These are phyloP conservation scores for Drosophila meridionalis DNA, from an alignment of 2,888 invertebrate species.

Conservation along the genomic window DNA sequence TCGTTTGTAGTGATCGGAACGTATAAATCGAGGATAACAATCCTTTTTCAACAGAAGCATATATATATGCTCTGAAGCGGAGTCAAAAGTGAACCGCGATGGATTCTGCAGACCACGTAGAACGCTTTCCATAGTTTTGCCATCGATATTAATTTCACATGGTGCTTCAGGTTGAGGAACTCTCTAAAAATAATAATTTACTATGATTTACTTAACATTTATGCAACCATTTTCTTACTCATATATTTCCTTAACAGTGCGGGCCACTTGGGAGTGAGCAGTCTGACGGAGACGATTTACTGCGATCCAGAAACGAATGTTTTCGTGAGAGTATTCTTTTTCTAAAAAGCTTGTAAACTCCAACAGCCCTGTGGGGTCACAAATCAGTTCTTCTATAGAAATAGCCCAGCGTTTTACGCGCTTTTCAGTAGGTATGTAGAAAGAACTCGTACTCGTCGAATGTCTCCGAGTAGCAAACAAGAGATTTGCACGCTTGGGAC, in stretches of 20 bases:
- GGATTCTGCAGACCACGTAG: slow-evolving; percentile 92
- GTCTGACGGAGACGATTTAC: slow-evolving; percentile 96
- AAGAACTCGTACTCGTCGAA: slow-evolving; percentile 98
- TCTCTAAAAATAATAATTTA: slow-evolving; percentile 88
- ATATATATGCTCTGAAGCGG: slow-evolving; percentile 98
- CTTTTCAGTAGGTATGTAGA: slow-evolving; percentile 95
- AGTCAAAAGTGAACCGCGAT: slow-evolving; percentile 95
- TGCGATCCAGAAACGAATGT: slow-evolving; percentile 98
- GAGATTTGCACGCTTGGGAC: slow-evolving; percentile 96
- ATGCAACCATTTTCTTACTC: slow-evolving; percentile 88
- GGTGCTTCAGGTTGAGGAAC: slow-evolving; percentile 97
- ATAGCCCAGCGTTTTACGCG: slow-evolving; percentile 97
- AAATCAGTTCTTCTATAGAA: slow-evolving; percentile 96
- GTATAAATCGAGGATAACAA: slow-evolving; percentile 98
- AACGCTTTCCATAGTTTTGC: slow-evolving; percentile 96
- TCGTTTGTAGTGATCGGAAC: slow-evolving; percentile 97
- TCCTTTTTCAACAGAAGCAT: slow-evolving; percentile 98
- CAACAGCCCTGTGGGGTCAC: slow-evolving; percentile 94
- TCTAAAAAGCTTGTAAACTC: slow-evolving; percentile 97
- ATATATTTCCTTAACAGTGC: slow-evolving; percentile 94
- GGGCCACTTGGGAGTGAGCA: slow-evolving; percentile 92
- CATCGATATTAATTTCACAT: slow-evolving; percentile 98
- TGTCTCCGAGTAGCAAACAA: slow-evolving; percentile 94
- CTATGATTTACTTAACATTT: background rate
- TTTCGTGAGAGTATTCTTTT: slow-evolving; percentile 99